Evolutionary conservation across 2,113 vertebrate genomes (phyloP).

Genomic region (Catharus fuscescens): DNA sequence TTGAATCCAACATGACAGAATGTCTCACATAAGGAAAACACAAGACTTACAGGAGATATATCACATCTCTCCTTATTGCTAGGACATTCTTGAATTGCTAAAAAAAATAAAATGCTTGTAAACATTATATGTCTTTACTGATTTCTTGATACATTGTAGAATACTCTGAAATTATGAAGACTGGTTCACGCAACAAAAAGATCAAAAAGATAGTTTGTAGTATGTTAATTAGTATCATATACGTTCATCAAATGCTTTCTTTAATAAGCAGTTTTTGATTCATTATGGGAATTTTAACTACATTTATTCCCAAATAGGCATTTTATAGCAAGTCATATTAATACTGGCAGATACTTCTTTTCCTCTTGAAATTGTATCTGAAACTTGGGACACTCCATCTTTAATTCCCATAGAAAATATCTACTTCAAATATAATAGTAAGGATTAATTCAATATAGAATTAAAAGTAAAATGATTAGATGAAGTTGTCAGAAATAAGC

Average conservation of each 20-base stretch:
- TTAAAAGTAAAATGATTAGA: neutral
- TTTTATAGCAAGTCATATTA: neutral
- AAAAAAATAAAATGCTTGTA: neutral
- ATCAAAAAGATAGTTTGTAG: neutral
- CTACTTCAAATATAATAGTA: neutral
- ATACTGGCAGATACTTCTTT: neutral
- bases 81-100: neutral
- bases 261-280: neutral
- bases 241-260: neutral
- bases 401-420: neutral
- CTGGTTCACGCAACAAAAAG: neutral
- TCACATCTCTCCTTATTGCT: neutral
- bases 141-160: neutral
- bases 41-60: neutral
- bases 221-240: neutral
- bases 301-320: neutral
- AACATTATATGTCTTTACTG: neutral
- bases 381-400: neutral
- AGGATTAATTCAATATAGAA: neutral
- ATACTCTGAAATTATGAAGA: neutral
- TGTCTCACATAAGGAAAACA: slow-evolving; percentile 32
- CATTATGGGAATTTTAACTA: neutral
- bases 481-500: neutral
- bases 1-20: slow-evolving; percentile 46
- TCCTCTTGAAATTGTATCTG: neutral